Percentiles rank a stretch among this genome's conserved stretches.
phyloP scores from a whole-genome alignment of 2,113 vertebrate species.

The Ictidomys tridecemlineatus region DNA sequence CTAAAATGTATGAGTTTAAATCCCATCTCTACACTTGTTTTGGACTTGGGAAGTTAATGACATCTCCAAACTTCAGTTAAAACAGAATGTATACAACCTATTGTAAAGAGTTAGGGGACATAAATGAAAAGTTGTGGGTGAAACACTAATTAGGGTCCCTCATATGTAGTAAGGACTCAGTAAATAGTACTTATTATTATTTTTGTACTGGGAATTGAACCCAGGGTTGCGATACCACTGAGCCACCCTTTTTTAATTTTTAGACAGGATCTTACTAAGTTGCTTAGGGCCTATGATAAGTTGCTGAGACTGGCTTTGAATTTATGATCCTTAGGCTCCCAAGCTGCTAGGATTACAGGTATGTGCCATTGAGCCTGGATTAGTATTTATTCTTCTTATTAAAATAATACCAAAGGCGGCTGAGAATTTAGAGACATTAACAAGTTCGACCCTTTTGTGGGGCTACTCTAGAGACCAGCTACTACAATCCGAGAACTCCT shows the following conservation, averaged over 20 bases:
- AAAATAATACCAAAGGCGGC: background rate
- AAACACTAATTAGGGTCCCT: background rate
- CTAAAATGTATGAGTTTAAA: background rate
- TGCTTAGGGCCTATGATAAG: no score
- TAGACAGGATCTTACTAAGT: no score
- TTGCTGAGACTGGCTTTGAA: no score
- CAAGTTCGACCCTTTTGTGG: background rate
- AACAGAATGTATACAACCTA: background rate
- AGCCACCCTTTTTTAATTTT: no score
- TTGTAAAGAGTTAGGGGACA: background rate
- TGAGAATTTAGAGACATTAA: background rate
- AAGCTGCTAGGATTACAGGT: no score
- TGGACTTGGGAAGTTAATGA: conserved; percentile 12
- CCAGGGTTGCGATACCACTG: no score
- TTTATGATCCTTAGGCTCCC: no score
- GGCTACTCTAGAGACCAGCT: background rate
- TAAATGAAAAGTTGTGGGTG: background rate
- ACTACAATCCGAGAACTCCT: background rate
- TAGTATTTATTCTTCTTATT: background rate
- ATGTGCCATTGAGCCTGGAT: no score
- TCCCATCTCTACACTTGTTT: background rate
- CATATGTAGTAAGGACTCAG: background rate
- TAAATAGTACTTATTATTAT: background rate
- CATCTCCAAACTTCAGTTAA: background rate
- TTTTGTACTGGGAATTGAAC: no score